These are phyloP conservation scores for Oncorhynchus kisutch DNA, from an alignment of 2,113 vertebrate species.

Conservation along the genomic window DNA sequence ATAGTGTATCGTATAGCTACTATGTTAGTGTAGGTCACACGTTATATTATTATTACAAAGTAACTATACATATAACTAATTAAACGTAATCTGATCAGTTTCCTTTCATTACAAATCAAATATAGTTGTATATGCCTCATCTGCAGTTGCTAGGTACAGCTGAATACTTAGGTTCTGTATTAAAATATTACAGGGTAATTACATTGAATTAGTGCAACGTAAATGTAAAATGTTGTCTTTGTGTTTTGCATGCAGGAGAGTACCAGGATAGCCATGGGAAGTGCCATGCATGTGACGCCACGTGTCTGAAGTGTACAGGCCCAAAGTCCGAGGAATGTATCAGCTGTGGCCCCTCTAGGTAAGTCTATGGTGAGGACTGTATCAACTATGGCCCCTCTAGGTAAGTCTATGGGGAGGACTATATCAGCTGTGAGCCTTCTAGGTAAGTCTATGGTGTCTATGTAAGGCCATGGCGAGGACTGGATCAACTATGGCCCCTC, in stretches of 20 bases:
- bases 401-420: not conserved
- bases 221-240: not conserved
- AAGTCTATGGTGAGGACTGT: conserved; percentile 31
- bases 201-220: too few relatives aligned
- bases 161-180: too few relatives aligned
- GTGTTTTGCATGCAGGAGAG: conserved; percentile 69
- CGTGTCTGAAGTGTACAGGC: conserved; percentile 83
- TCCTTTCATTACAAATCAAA: too few relatives aligned
- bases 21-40: too few relatives aligned
- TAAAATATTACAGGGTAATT: too few relatives aligned
- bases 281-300: conserved; percentile 79
- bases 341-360: conserved; percentile 67
- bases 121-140: too few relatives aligned
- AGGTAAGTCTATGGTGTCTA: conserved; percentile 65
- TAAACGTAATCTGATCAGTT: too few relatives aligned
- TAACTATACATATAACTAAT: too few relatives aligned
- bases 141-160: too few relatives aligned
- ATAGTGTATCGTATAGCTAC: too few relatives aligned
- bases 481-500: conserved; percentile 15
- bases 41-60: too few relatives aligned
- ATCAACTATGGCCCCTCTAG: not conserved
- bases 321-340: conserved; percentile 61
- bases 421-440: conserved; percentile 14
- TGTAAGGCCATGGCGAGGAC: not conserved
- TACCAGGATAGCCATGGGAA: conserved; percentile 71